Percentiles rank a stretch among this genome's conserved stretches.
phyloP scores from a whole-genome alignment of 2,113 vertebrate species.

The Pangasianodon gigas region DNA sequence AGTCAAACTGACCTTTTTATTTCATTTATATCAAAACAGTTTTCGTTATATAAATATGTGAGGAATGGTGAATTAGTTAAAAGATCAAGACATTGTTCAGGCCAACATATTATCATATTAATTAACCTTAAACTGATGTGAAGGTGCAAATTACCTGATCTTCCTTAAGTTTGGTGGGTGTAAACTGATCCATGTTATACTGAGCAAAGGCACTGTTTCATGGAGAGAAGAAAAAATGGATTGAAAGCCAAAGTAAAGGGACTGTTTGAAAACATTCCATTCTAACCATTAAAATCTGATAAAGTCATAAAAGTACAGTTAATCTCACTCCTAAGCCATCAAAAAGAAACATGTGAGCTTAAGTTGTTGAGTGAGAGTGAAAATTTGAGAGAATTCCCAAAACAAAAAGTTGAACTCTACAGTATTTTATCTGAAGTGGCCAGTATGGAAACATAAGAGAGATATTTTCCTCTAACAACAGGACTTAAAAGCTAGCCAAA shows the following conservation, averaged over 20 bases:
- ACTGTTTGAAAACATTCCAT: background rate
- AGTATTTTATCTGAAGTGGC: background rate
- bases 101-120: background rate
- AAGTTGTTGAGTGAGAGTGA: background rate
- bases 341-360: background rate
- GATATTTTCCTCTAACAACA: background rate
- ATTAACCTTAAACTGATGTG: background rate
- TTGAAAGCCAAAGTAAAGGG: background rate
- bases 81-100: background rate
- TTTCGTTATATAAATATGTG: background rate
- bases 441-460: background rate
- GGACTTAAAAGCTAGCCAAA: background rate
- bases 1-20: background rate
- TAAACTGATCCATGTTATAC: constrained; percentile 98
- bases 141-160: constrained; percentile 63
- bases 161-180: constrained; percentile 87
- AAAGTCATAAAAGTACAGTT: background rate
- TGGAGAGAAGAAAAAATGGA: constrained; percentile 35
- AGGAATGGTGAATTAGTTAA: background rate
- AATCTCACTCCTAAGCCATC: background rate
- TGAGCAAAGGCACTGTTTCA: constrained; percentile 89
- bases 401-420: background rate
- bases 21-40: background rate
- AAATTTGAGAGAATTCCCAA: background rate
- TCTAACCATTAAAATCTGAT: background rate